Evolutionary conservation across 2,888 invertebrate genomes (phyloP).

Genomic region (Ditula angustiorana): DNA sequence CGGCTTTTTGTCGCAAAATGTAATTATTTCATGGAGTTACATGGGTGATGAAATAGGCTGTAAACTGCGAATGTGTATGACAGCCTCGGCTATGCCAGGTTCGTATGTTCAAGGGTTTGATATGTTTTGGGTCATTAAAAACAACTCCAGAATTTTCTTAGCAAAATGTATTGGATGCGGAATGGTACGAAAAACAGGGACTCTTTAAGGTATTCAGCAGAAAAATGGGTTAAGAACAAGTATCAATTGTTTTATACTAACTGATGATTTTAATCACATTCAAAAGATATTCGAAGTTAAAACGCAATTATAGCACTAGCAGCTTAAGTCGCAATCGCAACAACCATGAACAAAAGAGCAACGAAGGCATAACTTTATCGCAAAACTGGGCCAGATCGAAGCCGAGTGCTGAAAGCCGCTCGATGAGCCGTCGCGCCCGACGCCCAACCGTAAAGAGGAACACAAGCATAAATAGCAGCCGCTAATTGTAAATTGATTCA

Average conservation of each 20-base stretch:
- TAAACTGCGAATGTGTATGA: slow-evolving; percentile 23
- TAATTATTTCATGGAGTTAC: slow-evolving; percentile 39
- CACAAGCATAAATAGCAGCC: background rate
- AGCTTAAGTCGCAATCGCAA: background rate
- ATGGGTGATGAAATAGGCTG: slow-evolving; percentile 25
- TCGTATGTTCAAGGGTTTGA: background rate
- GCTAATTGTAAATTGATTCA: slow-evolving; percentile 37
- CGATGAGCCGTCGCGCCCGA: slow-evolving; percentile 16
- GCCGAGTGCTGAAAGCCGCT: slow-evolving; percentile 25
- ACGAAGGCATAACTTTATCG: slow-evolving; percentile 8
- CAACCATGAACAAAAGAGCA: slow-evolving; percentile 26
- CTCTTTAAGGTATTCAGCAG: too few relatives aligned
- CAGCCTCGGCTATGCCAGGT: background rate
- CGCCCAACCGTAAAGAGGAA: background rate
- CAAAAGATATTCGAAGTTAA: background rate
- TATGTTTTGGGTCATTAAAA: background rate
- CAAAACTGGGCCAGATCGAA: slow-evolving; percentile 34
- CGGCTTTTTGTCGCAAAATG: slow-evolving; percentile 52
- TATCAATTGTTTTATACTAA: too few relatives aligned
- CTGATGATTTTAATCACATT: too few relatives aligned
- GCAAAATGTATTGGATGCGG: background rate
- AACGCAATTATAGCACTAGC: background rate
- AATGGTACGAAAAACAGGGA: too few relatives aligned
- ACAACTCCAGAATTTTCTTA: background rate
- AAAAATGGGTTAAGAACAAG: too few relatives aligned